Conservation (phyloP, 2,888 invertebrate genomes). For the Palloptera scutellata region DNA sequence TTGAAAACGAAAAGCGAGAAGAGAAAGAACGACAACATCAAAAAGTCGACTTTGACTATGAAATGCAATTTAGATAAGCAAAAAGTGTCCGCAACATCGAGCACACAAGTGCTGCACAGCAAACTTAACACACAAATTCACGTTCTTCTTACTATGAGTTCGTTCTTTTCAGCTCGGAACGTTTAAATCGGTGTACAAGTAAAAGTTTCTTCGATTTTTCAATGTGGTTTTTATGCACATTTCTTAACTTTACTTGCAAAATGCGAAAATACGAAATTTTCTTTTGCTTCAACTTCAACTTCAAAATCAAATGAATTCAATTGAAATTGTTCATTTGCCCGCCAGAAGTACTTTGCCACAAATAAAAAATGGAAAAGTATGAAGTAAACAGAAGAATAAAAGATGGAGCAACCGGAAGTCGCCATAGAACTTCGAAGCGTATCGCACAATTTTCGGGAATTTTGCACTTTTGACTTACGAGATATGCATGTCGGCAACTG, state of each 20-base stretch:
- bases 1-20: neutral
- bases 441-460: conserved; percentile 22
- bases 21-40: neutral
- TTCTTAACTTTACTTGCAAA: conserved; percentile 10
- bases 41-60: conserved; percentile 14
- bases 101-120: neutral
- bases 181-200: no score
- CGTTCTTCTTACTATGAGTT: neutral
- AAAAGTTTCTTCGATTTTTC: no score
- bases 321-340: conserved; percentile 42
- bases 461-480: conserved; percentile 28
- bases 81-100: conserved; percentile 20
- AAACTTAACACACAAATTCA: conserved; percentile 8
- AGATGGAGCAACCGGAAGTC: conserved; percentile 26
- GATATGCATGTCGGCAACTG: conserved; percentile 7
- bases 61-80: conserved; percentile 29
- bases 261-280: no score
- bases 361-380: neutral
- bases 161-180: no score
- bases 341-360: no score
- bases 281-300: conserved; percentile 25
- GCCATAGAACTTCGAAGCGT: conserved; percentile 18
- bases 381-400: neutral
- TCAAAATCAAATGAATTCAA: conserved; percentile 46
- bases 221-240: neutral